phyloP scores from a whole-genome alignment of 2,888 invertebrate species.

The Drosophila putrida region DNA sequence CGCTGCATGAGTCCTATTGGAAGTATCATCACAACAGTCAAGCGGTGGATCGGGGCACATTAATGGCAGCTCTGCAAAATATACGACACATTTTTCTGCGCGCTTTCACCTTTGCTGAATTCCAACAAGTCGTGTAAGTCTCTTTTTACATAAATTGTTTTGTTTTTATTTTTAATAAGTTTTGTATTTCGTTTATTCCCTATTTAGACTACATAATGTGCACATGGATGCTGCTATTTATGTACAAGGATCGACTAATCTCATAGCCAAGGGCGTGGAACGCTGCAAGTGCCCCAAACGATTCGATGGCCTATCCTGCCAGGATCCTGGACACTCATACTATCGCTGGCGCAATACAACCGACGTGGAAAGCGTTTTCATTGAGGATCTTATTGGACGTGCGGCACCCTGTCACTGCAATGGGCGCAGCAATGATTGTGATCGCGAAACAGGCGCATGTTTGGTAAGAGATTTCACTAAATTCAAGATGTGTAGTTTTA shows the following conservation, averaged over 20 bases:
- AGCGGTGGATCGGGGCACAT: slow-evolving; percentile 89
- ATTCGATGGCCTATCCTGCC: slow-evolving; percentile 96
- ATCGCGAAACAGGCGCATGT: slow-evolving; percentile 94
- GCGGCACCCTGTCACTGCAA: slow-evolving; percentile 94
- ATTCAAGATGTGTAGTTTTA: no score
- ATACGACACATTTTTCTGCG: slow-evolving; percentile 92
- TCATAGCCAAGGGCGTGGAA: slow-evolving; percentile 93
- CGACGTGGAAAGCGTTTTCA: slow-evolving; percentile 87
- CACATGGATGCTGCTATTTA: slow-evolving; percentile 93
- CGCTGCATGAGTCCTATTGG: slow-evolving; percentile 93
- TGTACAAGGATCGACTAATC: slow-evolving; percentile 88
- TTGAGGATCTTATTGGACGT: slow-evolving; percentile 92
- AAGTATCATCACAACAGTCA: slow-evolving; percentile 85
- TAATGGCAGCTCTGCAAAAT: slow-evolving; percentile 97
- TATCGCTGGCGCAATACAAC: slow-evolving; percentile 90
- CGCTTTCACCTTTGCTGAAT: slow-evolving; percentile 89
- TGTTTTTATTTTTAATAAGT: no score
- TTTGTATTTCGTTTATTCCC: background rate
- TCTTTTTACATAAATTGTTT: no score
- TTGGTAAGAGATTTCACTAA: slow-evolving; percentile 87
- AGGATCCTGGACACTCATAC: slow-evolving; percentile 93
- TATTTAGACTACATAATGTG: slow-evolving; percentile 89
- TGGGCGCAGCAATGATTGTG: slow-evolving; percentile 91
- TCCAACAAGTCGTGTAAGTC: slow-evolving; percentile 87
- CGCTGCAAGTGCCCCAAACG: slow-evolving; percentile 92